Evolutionary conservation across 2,797 vertebrate genomes (phyloP), one percentile per base, ranked within the genome.

Genomic region (Ctenochaetus hawaiiensis): DNA sequence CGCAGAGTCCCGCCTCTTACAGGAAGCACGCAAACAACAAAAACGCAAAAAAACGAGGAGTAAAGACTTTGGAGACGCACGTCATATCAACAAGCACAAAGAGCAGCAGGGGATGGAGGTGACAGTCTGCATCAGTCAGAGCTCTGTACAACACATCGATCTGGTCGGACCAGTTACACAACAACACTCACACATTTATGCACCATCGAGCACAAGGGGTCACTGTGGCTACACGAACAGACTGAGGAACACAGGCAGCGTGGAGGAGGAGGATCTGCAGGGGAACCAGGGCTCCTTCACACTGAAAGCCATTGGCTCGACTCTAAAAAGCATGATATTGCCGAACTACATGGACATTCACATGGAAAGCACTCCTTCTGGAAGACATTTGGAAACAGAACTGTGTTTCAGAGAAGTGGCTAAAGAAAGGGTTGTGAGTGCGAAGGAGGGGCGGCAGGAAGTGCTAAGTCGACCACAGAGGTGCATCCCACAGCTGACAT

Each of bases 141-240:
- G 80, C 86, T 91, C 86, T 89, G 89, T 88, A 94, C 93, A 88
- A 81, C 89, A 95, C 89, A 91, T 87, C 83, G 85, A 92, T 94
- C 4, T 92, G 93, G 91, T 92, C 90, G 89, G 75, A 94, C 91
- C 85, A 75, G 84, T 92, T 87, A 95, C 92, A 73, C 70, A 91
- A 94, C 94, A 92, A 94, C 94, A 92, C 93, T 93, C 88, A 94
- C 89, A 94, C 89, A 9, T 87, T 86, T 87, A 93, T 92, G 89
- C 93, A 95, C 94, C 86, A 94, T 76, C 85, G 92, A 92, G 90
- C 94, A 95, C 93, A 86, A 94, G 90, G 91, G 91, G 84, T 94
- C 92, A 94, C 93, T 88, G 91, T 88, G 85, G 89, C 87, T 89
- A 93, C 92, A 93, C 84, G 78, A 87, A 88, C 8, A 89, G 88